Evolutionary conservation across 2,888 invertebrate genomes (phyloP).

Genomic region (Eupithecia dodoneata): DNA sequence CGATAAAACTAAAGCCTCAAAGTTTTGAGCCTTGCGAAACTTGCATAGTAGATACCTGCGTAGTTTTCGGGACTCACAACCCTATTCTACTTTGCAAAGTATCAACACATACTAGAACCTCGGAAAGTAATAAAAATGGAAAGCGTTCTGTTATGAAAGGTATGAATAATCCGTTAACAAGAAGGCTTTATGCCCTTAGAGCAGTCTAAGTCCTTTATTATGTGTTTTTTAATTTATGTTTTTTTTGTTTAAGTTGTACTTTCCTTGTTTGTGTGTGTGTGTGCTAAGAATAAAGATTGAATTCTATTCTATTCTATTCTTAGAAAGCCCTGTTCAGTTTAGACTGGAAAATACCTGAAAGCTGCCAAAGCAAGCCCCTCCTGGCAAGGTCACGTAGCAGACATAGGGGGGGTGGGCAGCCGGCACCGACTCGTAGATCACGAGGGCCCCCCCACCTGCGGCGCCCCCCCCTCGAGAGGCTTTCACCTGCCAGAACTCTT

Average conservation of each 20-base stretch:
- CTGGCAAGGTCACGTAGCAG: conserved; percentile 97
- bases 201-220: too few species aligned
- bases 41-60: not conserved
- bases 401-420: conserved; percentile 96
- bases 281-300: too few species aligned
- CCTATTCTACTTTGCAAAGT: conserved; percentile 9
- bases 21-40: conserved; percentile 18
- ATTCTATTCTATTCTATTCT: too few species aligned
- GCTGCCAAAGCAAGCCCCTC: conserved; percentile 97
- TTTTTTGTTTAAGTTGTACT: too few species aligned
- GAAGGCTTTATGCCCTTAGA: not conserved
- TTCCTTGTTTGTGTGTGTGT: too few species aligned
- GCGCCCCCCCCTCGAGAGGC: conserved; percentile 88
- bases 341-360: conserved; percentile 88
- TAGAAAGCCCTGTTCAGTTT: not conserved
- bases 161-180: not conserved
- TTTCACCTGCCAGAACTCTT: conserved; percentile 99
- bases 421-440: conserved; percentile 97
- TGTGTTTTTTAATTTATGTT: too few species aligned
- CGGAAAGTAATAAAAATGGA: conserved; percentile 1
- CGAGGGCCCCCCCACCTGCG: conserved; percentile 93
- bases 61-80: not conserved
- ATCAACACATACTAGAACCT: not conserved
- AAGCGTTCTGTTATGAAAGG: not conserved
- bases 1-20: conserved; percentile 23